Base-by-base conservation (phyloP, 2,797 vertebrate species). In the Moxostoma hubbsi region DNA sequence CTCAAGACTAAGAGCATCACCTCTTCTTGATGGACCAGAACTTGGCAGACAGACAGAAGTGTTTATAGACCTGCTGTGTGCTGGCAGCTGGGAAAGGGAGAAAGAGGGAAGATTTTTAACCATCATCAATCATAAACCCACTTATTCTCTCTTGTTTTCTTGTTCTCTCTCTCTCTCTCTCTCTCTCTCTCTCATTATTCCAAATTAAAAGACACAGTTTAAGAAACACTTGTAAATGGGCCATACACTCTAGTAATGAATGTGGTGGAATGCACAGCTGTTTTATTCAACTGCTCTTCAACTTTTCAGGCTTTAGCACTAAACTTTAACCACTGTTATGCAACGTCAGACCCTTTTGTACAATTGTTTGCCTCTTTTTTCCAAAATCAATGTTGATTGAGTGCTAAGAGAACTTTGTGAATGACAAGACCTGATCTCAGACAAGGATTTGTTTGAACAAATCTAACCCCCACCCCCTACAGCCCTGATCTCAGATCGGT, bases 141-240 rank as follows among this genome's bases (percentile, higher is more conserved):
- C 59, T 45, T 18, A 70, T 24, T 81, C 43, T 61, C n/a, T 75
- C 47, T 75, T 68, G 15, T 73, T 61, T 18, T 6, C 72, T 67
- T 46, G 16, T 51, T 45, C 12, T 10, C 12, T 51, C 47, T 59
- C 63, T 70, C 36, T 57, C 49, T 59, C 12, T 10, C 12, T 51
- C 47, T 45, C 12, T 10, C 12, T 51, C 47, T 59, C 63, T 70
- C 36, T 57, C 49, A 68, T 68, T 77, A 50, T 43, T 67, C 45
- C 15, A 61, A 59, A 68, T 61, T 6, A 77, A 77, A 77, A 62
- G 59, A 62, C 59, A 43, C 6, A 43, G 9, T 12, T 61, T 59
- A 24, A 59, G 16, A 24, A 61, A 11, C 1, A 36, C 18, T 36
- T 36, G 36, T 36, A 36, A 36, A 36, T 36, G 36, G 55, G 15